A percentile compares a stretch with the other conserved stretches of the same genome.
Evolutionary conservation across 2,113 vertebrate genomes (phyloP).

Genomic region (Apodemus speciosus): DNA sequence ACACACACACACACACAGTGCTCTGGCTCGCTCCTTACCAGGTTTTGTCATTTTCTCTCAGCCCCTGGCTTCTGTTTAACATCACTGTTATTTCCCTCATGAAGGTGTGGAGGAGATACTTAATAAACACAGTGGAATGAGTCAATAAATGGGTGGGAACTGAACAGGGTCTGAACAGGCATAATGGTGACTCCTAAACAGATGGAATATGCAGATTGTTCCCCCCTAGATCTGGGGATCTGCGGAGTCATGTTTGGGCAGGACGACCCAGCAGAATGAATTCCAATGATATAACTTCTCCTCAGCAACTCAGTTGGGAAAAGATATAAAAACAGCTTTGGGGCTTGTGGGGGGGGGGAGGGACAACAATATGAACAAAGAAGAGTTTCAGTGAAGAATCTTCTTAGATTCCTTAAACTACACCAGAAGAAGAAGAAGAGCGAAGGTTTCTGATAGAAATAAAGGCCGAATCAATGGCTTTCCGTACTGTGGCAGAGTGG

Average conservation of each 20-base stretch:
- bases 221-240: background rate
- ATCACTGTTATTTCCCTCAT: background rate
- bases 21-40: background rate
- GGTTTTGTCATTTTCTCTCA: background rate
- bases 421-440: background rate
- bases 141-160: background rate
- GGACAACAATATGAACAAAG: background rate
- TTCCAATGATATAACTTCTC: background rate
- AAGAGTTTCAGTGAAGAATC: slow-evolving; percentile 11
- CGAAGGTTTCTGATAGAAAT: background rate
- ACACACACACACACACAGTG: too few species aligned
- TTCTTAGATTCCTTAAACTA: slow-evolving; percentile 8
- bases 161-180: background rate
- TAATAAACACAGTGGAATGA: background rate
- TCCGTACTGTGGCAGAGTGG: background rate
- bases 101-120: background rate
- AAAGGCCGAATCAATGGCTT: background rate
- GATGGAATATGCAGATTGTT: background rate
- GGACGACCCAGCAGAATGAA: background rate
- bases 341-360: background rate
- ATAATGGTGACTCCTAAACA: background rate
- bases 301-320: background rate
- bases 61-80: background rate
- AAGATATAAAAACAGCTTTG: background rate
- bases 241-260: background rate